Percentiles rank a stretch among this genome's conserved stretches.
Conservation (phyloP, 37 sponge, comb jelly and placozoan species). For the Bolinopsis microptera region DNA sequence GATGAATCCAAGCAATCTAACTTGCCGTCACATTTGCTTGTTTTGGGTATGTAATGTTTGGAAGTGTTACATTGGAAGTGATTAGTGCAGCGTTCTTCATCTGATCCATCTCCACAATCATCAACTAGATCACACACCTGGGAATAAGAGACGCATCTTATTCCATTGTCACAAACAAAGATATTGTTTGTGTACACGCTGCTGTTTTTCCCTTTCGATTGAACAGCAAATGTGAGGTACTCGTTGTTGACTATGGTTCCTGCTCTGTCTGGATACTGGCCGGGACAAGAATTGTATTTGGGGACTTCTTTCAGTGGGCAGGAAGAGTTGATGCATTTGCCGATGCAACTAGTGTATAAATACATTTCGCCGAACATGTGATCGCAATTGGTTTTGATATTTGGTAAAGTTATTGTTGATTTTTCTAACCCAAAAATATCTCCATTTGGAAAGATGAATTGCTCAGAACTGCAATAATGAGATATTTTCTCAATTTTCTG, state of each 20-base stretch:
- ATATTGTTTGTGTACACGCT: neutral
- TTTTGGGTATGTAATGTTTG: neutral
- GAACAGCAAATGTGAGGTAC: neutral
- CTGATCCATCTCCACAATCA: conserved; percentile 16
- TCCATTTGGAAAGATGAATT: neutral
- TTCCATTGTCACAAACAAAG: neutral
- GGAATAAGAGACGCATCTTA: neutral
- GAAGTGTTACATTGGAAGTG: neutral
- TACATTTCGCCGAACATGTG: neutral
- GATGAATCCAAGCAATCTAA: neutral
- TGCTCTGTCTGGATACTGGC: neutral
- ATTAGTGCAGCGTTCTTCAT: neutral
- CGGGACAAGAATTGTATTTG: neutral
- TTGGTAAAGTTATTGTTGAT: neutral
- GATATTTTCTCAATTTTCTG: neutral
- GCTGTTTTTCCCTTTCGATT: neutral
- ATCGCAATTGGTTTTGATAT: neutral
- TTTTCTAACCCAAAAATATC: neutral
- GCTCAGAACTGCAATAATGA: neutral
- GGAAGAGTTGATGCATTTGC: neutral
- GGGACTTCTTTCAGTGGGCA: neutral
- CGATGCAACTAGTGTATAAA: neutral
- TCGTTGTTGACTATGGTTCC: neutral
- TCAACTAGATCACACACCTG: conserved; percentile 3
- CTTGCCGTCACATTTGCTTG: neutral